phyloP scores from a whole-genome alignment of 2,797 vertebrate genomes.

The Sebastes reedi region DNA sequence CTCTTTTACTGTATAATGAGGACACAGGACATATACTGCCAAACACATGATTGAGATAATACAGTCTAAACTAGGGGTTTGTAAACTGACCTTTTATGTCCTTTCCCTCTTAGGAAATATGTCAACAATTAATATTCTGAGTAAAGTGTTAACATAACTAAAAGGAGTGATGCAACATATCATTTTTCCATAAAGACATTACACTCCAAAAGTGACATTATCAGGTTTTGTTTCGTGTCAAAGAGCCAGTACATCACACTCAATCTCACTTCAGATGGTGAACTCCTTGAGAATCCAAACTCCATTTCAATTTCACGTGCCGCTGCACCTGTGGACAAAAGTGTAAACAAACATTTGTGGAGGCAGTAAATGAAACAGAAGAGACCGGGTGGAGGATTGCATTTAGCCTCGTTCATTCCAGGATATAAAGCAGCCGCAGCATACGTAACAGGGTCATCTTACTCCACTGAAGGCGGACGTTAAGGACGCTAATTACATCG shows the following conservation, averaged over 20 bases:
- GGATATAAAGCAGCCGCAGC: constrained; percentile 44
- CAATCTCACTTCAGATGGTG: constrained; percentile 13
- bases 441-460: constrained; percentile 39
- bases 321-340: constrained; percentile 44
- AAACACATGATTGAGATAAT: neutral
- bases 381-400: constrained; percentile 30
- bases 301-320: constrained; percentile 62
- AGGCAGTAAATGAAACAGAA: constrained; percentile 57
- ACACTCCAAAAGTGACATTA: neutral
- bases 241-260: neutral
- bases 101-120: neutral
- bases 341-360: constrained; percentile 59
- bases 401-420: constrained; percentile 36
- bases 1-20: neutral
- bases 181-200: neutral
- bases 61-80: neutral
- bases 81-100: neutral
- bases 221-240: constrained; percentile 10
- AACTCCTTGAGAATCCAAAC: constrained; percentile 25
- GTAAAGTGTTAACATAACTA: neutral
- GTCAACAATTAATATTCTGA: neutral
- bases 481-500: constrained; percentile 52
- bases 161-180: neutral
- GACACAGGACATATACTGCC: neutral
- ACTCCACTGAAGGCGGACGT: constrained; percentile 30